phyloP scores from a whole-genome alignment of 2,113 vertebrate genomes.

The Scophthalmus maximus region DNA sequence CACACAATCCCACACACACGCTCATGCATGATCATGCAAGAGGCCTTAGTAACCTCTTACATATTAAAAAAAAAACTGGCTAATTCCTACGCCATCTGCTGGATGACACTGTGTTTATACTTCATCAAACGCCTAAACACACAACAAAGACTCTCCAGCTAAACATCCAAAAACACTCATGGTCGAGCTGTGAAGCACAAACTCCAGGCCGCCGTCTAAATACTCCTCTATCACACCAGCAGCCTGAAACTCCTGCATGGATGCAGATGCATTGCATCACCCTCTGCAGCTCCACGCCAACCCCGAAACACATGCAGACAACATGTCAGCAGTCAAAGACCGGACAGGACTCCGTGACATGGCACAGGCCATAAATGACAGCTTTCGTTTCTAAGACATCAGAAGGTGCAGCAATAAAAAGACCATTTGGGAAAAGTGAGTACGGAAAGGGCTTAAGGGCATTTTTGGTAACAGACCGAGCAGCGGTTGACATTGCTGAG shows the following conservation, averaged over 20 bases:
- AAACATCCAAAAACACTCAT: slow-evolving; percentile 62
- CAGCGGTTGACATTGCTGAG: not conserved
- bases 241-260: slow-evolving; percentile 5
- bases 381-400: not conserved
- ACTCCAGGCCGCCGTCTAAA: slow-evolving; percentile 58
- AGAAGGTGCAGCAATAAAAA: slow-evolving; percentile 7
- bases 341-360: not conserved
- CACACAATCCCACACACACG: slow-evolving; percentile 25
- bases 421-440: slow-evolving; percentile 3
- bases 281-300: not conserved
- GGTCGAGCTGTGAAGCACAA: slow-evolving; percentile 55
- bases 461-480: slow-evolving; percentile 2
- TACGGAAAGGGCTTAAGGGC: not conserved
- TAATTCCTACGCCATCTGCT: slow-evolving; percentile 58
- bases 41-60: slow-evolving; percentile 37
- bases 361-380: slow-evolving; percentile 8
- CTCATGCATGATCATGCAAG: slow-evolving; percentile 3
- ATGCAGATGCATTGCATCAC: not conserved
- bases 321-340: not conserved
- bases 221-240: slow-evolving; percentile 22
- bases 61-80: slow-evolving; percentile 23
- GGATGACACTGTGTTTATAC: slow-evolving; percentile 70
- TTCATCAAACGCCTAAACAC: slow-evolving; percentile 72
- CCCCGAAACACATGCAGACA: slow-evolving; percentile 4
- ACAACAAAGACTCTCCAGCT: slow-evolving; percentile 62